Conservation (phyloP, 1,140 invertebrate species). For the Odontomachus brunneus region DNA sequence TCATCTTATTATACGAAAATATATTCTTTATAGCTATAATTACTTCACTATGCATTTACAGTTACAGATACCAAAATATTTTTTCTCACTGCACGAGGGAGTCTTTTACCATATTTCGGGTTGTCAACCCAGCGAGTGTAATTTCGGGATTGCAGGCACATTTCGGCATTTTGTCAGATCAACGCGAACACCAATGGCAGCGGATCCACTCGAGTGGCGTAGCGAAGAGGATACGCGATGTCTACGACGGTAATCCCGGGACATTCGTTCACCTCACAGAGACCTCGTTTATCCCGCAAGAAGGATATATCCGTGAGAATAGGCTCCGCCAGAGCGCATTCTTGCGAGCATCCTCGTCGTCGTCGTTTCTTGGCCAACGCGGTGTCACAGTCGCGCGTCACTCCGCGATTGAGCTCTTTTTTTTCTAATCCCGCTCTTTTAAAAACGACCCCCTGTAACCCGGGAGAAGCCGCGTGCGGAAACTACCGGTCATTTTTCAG, state of each 20-base stretch:
- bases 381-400: slow-evolving; percentile 34
- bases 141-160: slow-evolving; percentile 16
- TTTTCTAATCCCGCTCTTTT: slow-evolving; percentile 24
- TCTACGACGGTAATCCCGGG: slow-evolving; percentile 40
- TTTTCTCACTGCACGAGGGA: neutral
- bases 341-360: slow-evolving; percentile 34
- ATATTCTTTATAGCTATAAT: too few relatives aligned
- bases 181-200: neutral
- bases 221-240: slow-evolving; percentile 3
- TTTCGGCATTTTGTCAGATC: slow-evolving; percentile 36
- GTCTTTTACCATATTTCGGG: neutral
- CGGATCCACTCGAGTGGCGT: neutral
- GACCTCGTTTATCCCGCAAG: slow-evolving; percentile 52
- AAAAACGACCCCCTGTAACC: slow-evolving; percentile 2
- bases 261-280: slow-evolving; percentile 47
- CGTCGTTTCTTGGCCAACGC: neutral
- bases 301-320: slow-evolving; percentile 54
- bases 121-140: slow-evolving; percentile 21
- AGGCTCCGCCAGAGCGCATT: slow-evolving; percentile 11
- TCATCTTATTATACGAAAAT: too few relatives aligned
- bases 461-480: slow-evolving; percentile 19
- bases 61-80: too few relatives aligned
- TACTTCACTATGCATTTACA: too few relatives aligned
- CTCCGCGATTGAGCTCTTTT: slow-evolving; percentile 5
- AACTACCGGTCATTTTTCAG: slow-evolving; percentile 63